Evolutionary conservation across 1,140 invertebrate species (phyloP).

Genomic region (Musca domestica): DNA sequence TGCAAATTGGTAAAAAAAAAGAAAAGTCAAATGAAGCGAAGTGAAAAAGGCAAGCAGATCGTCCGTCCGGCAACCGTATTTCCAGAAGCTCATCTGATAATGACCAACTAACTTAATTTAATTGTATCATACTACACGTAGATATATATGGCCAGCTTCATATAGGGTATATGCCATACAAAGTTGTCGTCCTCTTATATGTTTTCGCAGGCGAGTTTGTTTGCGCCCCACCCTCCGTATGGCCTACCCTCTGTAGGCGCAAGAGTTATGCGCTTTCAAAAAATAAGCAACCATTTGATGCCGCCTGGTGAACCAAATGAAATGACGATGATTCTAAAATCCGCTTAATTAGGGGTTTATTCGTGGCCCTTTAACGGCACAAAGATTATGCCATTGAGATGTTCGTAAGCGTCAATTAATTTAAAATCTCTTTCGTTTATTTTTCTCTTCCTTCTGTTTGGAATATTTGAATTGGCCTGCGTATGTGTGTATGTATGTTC

Average conservation of each 20-base stretch:
- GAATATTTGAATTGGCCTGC: background rate
- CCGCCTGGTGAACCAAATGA: background rate
- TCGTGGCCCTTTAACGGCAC: background rate
- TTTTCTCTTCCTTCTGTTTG: background rate
- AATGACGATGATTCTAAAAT: background rate
- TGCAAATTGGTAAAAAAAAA: no score
- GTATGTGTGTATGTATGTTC: no score
- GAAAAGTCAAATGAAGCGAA: no score
- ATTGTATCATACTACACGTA: conserved; percentile 3
- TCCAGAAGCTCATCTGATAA: conserved; percentile 22
- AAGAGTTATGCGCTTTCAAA: conserved; percentile 19
- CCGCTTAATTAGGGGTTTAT: conserved; percentile 6
- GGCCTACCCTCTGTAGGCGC: background rate
- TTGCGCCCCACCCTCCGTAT: background rate
- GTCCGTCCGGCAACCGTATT: background rate
- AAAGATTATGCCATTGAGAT: conserved; percentile 17
- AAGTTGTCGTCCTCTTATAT: background rate
- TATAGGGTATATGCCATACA: background rate
- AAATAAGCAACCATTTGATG: background rate
- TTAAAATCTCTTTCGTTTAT: background rate
- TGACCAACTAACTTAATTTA: conserved; percentile 22
- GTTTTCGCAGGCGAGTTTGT: no score
- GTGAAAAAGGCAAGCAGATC: no score
- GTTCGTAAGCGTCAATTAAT: conserved; percentile 20
- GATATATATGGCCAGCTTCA: background rate